A percentile compares a stretch with the other conserved stretches of the same genome.
Conservation (phyloP, 1,140 invertebrate species). For the Drosophila insularis region DNA sequence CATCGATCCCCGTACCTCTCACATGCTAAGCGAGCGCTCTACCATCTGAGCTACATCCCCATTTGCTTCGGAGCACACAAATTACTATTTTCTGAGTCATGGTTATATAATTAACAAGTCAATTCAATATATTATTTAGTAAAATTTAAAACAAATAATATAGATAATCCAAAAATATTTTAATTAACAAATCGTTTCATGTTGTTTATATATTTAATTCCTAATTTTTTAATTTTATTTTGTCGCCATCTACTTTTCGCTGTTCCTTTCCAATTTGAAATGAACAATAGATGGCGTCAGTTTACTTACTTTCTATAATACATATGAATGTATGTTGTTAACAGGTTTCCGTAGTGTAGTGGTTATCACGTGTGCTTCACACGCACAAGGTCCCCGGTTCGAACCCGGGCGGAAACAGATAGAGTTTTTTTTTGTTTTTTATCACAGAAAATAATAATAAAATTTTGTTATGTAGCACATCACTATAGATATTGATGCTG, state of each 20-base stretch:
- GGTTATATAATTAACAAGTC: not conserved
- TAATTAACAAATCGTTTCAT: not conserved
- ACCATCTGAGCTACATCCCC: slow-evolving; percentile 89
- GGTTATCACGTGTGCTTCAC: slow-evolving; percentile 85
- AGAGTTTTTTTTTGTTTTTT: not conserved
- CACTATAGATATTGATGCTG: no score
- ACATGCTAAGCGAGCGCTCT: slow-evolving; percentile 93
- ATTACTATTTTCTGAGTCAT: not conserved
- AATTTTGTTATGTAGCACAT: no score
- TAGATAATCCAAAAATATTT: no score
- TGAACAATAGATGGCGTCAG: slow-evolving; percentile 4
- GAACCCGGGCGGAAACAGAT: slow-evolving; percentile 79
- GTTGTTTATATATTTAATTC: not conserved
- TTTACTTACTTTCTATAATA: not conserved
- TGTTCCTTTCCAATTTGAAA: not conserved
- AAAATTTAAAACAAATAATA: not conserved
- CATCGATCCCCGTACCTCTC: slow-evolving; percentile 92
- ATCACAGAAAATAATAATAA: no score
- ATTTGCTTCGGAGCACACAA: not conserved
- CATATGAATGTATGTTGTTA: not conserved
- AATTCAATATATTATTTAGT: not conserved
- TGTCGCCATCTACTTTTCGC: not conserved
- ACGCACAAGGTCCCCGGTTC: slow-evolving; percentile 86
- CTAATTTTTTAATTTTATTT: not conserved
- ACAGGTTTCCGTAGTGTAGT: slow-evolving; percentile 83